Percentiles rank a stretch among this genome's conserved stretches.
Conservation (phyloP, 2,113 vertebrate species). For the Lepus americanus region DNA sequence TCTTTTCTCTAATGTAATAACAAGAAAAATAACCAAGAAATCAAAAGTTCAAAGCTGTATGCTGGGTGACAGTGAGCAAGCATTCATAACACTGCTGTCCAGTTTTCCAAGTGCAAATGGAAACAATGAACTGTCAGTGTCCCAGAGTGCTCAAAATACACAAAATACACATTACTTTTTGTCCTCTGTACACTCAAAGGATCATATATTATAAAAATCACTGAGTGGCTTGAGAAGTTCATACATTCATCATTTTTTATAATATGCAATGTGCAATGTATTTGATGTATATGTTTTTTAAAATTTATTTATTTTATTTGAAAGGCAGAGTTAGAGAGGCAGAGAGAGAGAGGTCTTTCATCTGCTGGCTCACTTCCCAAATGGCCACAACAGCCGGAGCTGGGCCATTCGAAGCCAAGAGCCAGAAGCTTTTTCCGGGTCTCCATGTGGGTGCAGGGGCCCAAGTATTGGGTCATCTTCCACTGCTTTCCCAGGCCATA, state of each 20-base stretch:
- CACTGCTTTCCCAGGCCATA: too few relatives aligned
- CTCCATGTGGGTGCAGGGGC: too few relatives aligned
- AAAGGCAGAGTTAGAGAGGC: too few relatives aligned
- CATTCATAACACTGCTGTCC: neutral
- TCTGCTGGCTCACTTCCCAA: too few relatives aligned
- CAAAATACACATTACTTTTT: neutral
- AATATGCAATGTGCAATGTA: too few relatives aligned
- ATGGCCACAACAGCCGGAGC: too few relatives aligned
- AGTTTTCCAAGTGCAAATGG: neutral
- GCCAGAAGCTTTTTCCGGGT: too few relatives aligned
- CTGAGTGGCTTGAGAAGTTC: neutral
- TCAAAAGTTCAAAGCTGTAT: neutral
- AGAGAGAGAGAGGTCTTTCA: too few relatives aligned
- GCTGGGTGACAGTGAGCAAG: neutral
- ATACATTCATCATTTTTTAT: neutral
- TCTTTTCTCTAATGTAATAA: neutral
- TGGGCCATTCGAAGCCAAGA: too few relatives aligned
- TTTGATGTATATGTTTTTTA: too few relatives aligned
- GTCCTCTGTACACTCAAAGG: neutral
- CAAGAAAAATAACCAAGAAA: neutral
- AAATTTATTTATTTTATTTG: too few relatives aligned
- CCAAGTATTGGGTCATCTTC: too few relatives aligned
- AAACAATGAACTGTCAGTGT: slow-evolving; percentile 25
- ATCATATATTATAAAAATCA: neutral
- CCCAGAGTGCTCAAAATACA: neutral